Conservation (phyloP, 1,140 invertebrate species). For the Mycetomoellerius zeteki region DNA sequence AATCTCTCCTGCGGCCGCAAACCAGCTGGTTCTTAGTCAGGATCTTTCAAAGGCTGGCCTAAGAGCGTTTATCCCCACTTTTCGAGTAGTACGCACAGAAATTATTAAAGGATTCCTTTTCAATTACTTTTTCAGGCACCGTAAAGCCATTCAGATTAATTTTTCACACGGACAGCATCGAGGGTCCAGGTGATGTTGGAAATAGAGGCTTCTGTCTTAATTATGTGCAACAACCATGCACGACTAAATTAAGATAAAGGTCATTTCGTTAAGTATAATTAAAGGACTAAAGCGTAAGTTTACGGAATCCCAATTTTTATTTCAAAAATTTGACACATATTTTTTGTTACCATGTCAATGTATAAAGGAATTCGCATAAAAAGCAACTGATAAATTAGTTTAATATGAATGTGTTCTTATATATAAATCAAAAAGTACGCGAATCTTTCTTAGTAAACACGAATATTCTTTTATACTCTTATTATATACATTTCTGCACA, state of each 20-base stretch:
- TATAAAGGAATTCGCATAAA: slow-evolving; percentile 27
- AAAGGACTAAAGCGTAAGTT: slow-evolving; percentile 12
- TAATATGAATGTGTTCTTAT: slow-evolving; percentile 25
- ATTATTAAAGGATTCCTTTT: too few species aligned
- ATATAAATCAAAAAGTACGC: background rate
- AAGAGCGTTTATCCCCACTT: too few species aligned
- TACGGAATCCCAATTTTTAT: slow-evolving; percentile 55
- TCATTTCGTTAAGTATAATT: background rate
- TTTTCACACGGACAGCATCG: slow-evolving; percentile 92
- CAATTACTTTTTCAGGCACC: slow-evolving; percentile 88
- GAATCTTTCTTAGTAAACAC: background rate
- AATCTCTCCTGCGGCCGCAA: too few species aligned
- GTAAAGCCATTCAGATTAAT: slow-evolving; percentile 93
- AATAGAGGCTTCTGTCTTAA: slow-evolving; percentile 94
- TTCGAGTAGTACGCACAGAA: too few species aligned
- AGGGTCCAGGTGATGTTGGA: slow-evolving; percentile 91
- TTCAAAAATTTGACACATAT: slow-evolving; percentile 57
- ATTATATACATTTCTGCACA: background rate
- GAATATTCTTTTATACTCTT: background rate
- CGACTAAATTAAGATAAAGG: slow-evolving; percentile 83
- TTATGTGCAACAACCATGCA: slow-evolving; percentile 94
- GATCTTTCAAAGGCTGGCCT: too few species aligned
- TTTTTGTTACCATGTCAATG: slow-evolving; percentile 8
- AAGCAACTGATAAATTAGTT: slow-evolving; percentile 18
- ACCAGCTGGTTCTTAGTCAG: too few species aligned